These are phyloP conservation scores for Microctenopoma stevenorrisi DNA, from an alignment of 2,797 vertebrate species.

Conservation along the genomic window DNA sequence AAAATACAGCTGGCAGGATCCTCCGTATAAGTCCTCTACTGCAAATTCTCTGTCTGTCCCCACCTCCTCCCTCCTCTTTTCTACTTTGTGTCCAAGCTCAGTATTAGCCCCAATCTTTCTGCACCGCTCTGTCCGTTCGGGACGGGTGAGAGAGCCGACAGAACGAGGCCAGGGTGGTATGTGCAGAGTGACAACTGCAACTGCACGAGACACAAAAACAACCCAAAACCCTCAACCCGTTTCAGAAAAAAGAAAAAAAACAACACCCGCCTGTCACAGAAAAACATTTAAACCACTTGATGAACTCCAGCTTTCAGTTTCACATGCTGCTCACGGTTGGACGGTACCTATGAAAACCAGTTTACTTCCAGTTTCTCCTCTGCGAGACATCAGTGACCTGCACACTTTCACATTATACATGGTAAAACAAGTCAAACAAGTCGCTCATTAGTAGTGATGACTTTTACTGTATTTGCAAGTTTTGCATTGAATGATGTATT, in stretches of 20 bases:
- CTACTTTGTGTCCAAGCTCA: constrained; percentile 37
- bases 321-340: neutral
- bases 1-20: constrained; percentile 51
- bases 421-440: neutral
- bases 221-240: too few species aligned
- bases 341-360: neutral
- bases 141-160: constrained; percentile 63
- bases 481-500: neutral
- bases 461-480: neutral
- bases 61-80: constrained; percentile 22
- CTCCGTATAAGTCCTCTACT: constrained; percentile 30
- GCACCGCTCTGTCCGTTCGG: constrained; percentile 53
- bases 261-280: too few species aligned
- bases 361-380: neutral
- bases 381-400: neutral
- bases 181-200: constrained; percentile 7
- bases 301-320: too few species aligned
- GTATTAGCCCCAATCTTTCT: constrained; percentile 69
- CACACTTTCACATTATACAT: too few species aligned
- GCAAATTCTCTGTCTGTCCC: constrained; percentile 13
- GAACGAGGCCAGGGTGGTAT: constrained; percentile 63
- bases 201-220: neutral
- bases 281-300: too few species aligned
- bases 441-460: too few species aligned
- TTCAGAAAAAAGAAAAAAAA: too few species aligned